Base-by-base conservation (phyloP, 2,888 invertebrate genomes). In the Caenorhabditis sinica region DNA sequence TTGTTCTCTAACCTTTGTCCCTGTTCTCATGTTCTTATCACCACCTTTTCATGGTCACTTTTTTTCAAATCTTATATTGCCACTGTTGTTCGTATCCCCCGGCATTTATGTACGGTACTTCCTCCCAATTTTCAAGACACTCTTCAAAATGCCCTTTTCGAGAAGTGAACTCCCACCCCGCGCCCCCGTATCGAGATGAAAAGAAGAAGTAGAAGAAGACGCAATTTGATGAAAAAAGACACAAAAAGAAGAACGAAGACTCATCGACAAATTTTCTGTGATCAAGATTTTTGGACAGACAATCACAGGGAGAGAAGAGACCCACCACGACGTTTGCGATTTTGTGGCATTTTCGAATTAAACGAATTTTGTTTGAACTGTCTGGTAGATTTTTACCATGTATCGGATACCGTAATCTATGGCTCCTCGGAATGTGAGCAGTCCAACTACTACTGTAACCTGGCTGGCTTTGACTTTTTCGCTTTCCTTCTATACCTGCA, bases 141-240 rank as follows among this genome's bases (percentile, higher is more conserved):
- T 49, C 73, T 73, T 74, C 30, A 63, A 36, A 33, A 56, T 75
- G 74, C 56, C 65, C 75, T 63, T 74, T 74, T 43, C 25, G 25
- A 36, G 33, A 56, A 33, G 20, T 13, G 51, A 33, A 68, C 20
- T 20, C n/a, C 49, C 20, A n/a, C n/a, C n/a, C n/a, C n/a, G n/a
- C n/a, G n/a, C n/a, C 20, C 4, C 49, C 49, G 6, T 4, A 49
- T 28, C 20, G 66, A 13, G 56, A 71, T 51, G 72, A 73, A 60
- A 49, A 43, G 8, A 6, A 9, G 8, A 20, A 33, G 17, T 36
- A 33, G 61, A 65, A 65, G 66, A 66, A 20, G 60, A 53, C 6
- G 23, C 53, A 23, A 53, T 25, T 30, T 5, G 25, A 30, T 45
- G 25, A 36, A 17, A 23, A 61, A 23, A 61, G 33, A 23, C 40